Conservation (phyloP, 2,113 vertebrate genomes). For the Crotalus tigris region DNA sequence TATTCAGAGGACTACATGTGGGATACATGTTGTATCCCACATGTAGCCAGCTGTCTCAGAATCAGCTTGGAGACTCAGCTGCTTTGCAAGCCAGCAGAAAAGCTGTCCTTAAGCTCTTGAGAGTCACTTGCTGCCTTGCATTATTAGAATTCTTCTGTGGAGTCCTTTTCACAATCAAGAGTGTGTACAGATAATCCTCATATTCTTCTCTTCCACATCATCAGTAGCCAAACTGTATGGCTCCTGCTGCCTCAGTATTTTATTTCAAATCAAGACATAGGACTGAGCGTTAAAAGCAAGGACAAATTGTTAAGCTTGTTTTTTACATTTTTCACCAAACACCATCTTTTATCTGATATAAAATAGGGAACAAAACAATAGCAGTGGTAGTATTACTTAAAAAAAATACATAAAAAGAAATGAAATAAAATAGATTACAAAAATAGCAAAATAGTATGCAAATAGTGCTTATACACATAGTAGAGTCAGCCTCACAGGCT, state of each 20-base stretch:
- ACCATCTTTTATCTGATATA: background rate
- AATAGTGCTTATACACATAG: background rate
- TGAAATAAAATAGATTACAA: background rate
- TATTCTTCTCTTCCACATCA: background rate
- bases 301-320: background rate
- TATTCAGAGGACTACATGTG: background rate
- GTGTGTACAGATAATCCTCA: background rate
- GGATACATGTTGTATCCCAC: background rate
- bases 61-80: background rate
- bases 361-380: background rate
- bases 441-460: background rate
- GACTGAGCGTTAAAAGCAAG: background rate
- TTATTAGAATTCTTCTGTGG: constrained; percentile 18
- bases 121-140: background rate
- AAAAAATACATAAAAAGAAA: background rate
- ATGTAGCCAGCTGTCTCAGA: constrained; percentile 34
- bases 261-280: background rate
- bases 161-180: constrained; percentile 14
- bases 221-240: background rate
- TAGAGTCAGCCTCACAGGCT: background rate
- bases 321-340: background rate
- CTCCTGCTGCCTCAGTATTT: background rate
- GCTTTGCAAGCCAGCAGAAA: constrained; percentile 6
- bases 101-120: constrained; percentile 7
- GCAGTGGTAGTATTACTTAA: background rate